Base-by-base conservation (phyloP, 1,140 invertebrate genomes). In the Aphelenchoides besseyi region DNA sequence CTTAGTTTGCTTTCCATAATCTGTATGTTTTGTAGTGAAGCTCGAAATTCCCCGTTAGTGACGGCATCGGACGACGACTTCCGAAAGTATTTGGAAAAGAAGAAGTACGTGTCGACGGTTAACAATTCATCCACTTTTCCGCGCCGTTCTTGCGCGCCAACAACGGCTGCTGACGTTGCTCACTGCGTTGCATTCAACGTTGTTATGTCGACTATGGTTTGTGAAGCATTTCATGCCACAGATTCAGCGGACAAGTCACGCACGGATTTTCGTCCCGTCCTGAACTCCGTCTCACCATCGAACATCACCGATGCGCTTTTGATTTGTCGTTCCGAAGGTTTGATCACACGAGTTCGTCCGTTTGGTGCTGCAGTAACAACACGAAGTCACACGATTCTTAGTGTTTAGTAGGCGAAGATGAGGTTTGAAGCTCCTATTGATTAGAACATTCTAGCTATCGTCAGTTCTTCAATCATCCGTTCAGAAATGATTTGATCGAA, bases 381-480 rank as follows among this genome's bases (percentile, higher is more conserved):
- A 32, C 16, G 32, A 37, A 66, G 36, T 8, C 63, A 53, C 12
- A n/a, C 32, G 30, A 66, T 29, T 2, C 12, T 66, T 23, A 66
- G 74, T 78, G 16, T 77, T 64, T 78, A 80, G 75, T 77, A 61
- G 77, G 77, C 3, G 18, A 26, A 1, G 16, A 26, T 2, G 26
- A 61, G n/a, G 9, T 18, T 52, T 69, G 2, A 29, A 30, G 36
- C 12, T 61, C 52, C n/a, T 70, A 33, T 37, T 28, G 23, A 16
- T 29, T n/a, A 35, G 2, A 23, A 16, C 41, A 18, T 79, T 78
- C 57, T 66, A 78, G 76, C 36, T 79, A 71, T 62, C 78, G 77
- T 37, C 78, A 80, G 67, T 79, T 79, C 72, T 79, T 79, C 75
- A 61, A 79, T 29, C 77, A 79, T 64, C 70, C 66, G 5, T 79